A percentile compares a stretch with the other conserved stretches of the same genome.
These are phyloP conservation scores for Conger conger DNA, from an alignment of 2,113 vertebrate genomes.

Conservation along the genomic window DNA sequence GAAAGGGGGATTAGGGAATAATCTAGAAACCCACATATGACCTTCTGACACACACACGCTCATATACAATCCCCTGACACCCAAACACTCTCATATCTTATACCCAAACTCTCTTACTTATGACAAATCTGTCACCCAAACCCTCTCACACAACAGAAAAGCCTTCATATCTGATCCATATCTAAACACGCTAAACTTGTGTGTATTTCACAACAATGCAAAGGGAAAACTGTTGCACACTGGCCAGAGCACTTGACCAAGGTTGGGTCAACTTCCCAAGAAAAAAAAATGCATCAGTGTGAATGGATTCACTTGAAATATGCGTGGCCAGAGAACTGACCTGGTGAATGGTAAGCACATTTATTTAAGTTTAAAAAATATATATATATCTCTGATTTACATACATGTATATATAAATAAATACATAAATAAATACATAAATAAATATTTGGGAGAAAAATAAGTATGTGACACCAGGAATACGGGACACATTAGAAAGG, in stretches of 20 bases:
- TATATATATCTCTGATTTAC: not conserved
- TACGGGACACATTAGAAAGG: conserved; percentile 20
- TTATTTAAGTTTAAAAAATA: too few relatives aligned
- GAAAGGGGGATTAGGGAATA: conserved; percentile 25
- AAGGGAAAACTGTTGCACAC: not conserved
- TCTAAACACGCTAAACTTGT: not conserved
- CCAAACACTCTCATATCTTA: too few relatives aligned
- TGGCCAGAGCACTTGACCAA: not conserved
- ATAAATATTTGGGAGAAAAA: not conserved
- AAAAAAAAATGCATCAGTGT: not conserved
- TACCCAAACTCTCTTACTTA: not conserved
- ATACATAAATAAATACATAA: not conserved
- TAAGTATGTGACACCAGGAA: not conserved
- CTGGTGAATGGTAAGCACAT: not conserved
- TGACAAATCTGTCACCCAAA: not conserved
- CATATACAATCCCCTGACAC: too few relatives aligned
- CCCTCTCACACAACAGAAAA: not conserved
- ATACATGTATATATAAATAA: not conserved
- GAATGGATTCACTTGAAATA: not conserved
- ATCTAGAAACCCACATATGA: not conserved
- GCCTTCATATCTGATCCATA: not conserved
- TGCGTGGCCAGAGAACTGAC: too few relatives aligned
- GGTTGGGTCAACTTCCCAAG: not conserved
- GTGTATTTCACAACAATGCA: not conserved
- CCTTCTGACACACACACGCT: not conserved